phyloP scores from a whole-genome alignment of 2,888 invertebrate species.

The Conus canariensis region DNA sequence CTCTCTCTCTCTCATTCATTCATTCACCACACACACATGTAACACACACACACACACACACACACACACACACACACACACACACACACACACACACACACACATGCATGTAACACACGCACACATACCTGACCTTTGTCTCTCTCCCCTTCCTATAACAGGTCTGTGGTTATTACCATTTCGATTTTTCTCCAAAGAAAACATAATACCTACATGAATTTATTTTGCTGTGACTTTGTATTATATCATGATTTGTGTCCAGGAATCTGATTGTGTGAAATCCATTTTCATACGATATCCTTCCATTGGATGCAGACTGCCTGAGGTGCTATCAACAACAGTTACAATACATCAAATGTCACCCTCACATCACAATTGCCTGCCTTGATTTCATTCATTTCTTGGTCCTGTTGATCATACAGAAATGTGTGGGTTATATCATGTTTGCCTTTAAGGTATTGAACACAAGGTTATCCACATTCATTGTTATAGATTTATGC shows the following conservation, averaged over 20 bases:
- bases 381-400: background rate
- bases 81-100: background rate
- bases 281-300: conserved; percentile 16
- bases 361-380: background rate
- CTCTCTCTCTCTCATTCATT: too few relatives aligned
- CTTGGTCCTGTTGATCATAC: background rate
- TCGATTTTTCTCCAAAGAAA: too few relatives aligned
- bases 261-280: background rate
- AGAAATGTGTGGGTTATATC: background rate
- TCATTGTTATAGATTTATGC: too few relatives aligned
- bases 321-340: conserved; percentile 35
- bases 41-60: background rate
- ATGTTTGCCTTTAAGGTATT: background rate
- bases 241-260: background rate
- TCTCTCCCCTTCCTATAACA: too few relatives aligned
- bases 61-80: background rate
- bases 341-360: background rate
- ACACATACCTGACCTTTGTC: background rate
- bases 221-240: background rate
- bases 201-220: background rate
- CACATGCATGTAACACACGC: background rate
- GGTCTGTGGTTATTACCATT: too few relatives aligned
- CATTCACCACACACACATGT: too few relatives aligned
- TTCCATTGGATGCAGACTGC: conserved; percentile 29
- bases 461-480: too few relatives aligned